phyloP scores from a whole-genome alignment of 2,113 vertebrate genomes.

The Mixornis gularis region DNA sequence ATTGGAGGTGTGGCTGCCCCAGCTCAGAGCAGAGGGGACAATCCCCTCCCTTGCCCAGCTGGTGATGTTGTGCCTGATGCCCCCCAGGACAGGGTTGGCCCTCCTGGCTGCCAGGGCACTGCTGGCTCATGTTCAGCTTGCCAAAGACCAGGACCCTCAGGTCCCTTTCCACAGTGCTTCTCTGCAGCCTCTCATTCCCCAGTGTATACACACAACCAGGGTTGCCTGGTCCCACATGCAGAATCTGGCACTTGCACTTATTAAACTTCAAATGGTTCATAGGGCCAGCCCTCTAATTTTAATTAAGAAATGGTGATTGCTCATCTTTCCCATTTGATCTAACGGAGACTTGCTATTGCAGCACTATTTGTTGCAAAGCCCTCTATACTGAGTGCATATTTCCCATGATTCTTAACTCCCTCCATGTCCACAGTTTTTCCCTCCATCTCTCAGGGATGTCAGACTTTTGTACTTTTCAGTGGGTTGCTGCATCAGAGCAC shows the following conservation, averaged over 20 bases:
- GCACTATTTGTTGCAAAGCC: background rate
- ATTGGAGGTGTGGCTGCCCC: background rate
- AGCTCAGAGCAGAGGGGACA: background rate
- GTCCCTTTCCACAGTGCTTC: accelerated
- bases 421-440: background rate
- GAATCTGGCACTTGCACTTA: background rate
- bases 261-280: background rate
- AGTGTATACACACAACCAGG: accelerated
- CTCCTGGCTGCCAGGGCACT: background rate
- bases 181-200: accelerated
- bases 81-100: background rate
- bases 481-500: background rate
- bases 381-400: background rate
- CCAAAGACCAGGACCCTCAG: accelerated
- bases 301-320: background rate
- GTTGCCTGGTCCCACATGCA: accelerated
- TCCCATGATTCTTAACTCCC: background rate
- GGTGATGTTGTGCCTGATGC: background rate
- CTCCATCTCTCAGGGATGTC: background rate
- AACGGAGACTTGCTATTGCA: background rate
- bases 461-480: background rate
- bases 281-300: background rate
- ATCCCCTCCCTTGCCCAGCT: background rate
- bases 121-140: accelerated
- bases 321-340: background rate